A percentile compares a stretch with the other conserved stretches of the same genome.
Evolutionary conservation across 2,113 vertebrate genomes (phyloP).

Genomic region (Todiramphus saurophagus): DNA sequence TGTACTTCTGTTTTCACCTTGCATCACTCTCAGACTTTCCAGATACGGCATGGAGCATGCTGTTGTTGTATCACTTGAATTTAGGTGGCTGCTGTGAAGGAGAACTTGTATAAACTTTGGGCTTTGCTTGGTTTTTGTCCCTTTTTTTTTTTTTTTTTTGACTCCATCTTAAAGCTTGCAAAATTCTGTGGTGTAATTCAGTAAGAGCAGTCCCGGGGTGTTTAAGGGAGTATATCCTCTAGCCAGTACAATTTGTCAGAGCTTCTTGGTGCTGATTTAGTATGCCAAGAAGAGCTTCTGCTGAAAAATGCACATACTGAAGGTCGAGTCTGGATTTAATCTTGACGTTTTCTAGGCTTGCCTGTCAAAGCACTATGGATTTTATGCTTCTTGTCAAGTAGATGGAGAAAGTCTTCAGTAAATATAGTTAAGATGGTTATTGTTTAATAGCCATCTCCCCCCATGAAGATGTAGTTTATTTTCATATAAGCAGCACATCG

Average conservation of each 20-base stretch:
- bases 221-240: not conserved
- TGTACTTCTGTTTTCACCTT: not conserved
- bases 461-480: not conserved
- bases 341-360: not conserved
- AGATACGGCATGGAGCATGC: not conserved
- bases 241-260: not conserved
- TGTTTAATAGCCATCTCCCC: not conserved
- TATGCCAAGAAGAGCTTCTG: not conserved
- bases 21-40: not conserved
- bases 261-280: not conserved
- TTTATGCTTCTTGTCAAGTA: not conserved
- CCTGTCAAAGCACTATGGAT: not conserved
- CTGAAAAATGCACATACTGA: not conserved
- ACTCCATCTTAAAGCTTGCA: not conserved
- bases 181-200: not conserved
- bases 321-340: not conserved
- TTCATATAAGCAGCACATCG: not conserved
- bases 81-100: not conserved
- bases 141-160: not conserved
- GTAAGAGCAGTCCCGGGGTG: not conserved
- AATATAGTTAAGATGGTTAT: not conserved
- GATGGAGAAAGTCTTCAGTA: not conserved
- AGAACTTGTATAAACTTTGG: not conserved
- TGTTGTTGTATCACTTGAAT: not conserved
- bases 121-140: not conserved